A percentile compares a stretch with the other conserved stretches of the same genome.
Evolutionary conservation across 2,888 invertebrate species (phyloP).

Genomic region (Argyresthia albistria): DNA sequence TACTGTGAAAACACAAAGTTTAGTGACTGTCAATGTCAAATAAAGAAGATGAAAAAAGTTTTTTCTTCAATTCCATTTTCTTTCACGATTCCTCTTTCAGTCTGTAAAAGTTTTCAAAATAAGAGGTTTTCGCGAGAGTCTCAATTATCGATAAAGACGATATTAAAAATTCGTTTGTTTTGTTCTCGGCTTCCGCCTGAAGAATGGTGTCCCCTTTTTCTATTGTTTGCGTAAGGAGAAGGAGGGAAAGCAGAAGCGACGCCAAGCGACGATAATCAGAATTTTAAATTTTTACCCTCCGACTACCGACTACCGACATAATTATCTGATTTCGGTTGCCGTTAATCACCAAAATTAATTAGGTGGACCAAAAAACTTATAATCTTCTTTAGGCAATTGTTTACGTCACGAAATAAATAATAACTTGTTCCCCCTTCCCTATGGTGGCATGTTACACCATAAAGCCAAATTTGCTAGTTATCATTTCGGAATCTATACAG

Average conservation of each 20-base stretch:
- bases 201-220: slow-evolving; percentile 60
- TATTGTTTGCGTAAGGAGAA: slow-evolving; percentile 64
- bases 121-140: slow-evolving; percentile 68
- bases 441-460: neutral
- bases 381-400: slow-evolving; percentile 33
- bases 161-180: slow-evolving; percentile 74
- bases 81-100: slow-evolving; percentile 66
- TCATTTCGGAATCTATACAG: slow-evolving; percentile 36
- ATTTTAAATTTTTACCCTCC: slow-evolving; percentile 62
- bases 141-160: slow-evolving; percentile 72
- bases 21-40: slow-evolving; percentile 70
- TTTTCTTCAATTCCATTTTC: slow-evolving; percentile 66
- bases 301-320: slow-evolving; percentile 41
- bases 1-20: slow-evolving; percentile 65
- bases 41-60: slow-evolving; percentile 73
- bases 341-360: slow-evolving; percentile 62
- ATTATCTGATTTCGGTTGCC: slow-evolving; percentile 61
- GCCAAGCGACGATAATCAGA: slow-evolving; percentile 57
- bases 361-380: slow-evolving; percentile 45
- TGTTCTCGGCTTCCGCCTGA: slow-evolving; percentile 62
- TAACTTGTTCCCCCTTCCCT: slow-evolving; percentile 2
- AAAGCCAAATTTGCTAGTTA: slow-evolving; percentile 16
- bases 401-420: slow-evolving; percentile 33
- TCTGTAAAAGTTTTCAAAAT: slow-evolving; percentile 69
- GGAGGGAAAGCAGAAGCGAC: slow-evolving; percentile 47